Percentiles rank a stretch among this genome's conserved stretches.
Evolutionary conservation across 2,797 vertebrate species (phyloP).

Genomic region (Cetoscarus ocellatus): DNA sequence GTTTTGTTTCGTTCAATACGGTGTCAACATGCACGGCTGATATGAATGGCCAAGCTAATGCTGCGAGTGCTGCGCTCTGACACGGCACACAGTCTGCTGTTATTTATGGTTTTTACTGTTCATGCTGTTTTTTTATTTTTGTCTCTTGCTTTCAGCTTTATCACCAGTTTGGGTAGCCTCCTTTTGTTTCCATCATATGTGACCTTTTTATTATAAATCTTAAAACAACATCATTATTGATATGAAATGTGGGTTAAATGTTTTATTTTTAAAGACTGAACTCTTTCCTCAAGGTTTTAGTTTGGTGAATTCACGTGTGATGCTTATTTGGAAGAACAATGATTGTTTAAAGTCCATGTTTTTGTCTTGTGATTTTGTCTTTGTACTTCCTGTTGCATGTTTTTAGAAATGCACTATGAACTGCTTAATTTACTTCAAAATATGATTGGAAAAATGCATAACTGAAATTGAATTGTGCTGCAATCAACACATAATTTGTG

Average conservation of each 20-base stretch:
- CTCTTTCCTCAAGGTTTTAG: slow-evolving; percentile 18
- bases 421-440: not conserved
- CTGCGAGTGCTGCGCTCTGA: slow-evolving; percentile 17
- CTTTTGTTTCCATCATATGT: slow-evolving; percentile 27
- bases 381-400: slow-evolving; percentile 58
- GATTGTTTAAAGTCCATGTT: slow-evolving; percentile 34
- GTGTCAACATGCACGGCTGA: slow-evolving; percentile 63
- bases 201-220: slow-evolving; percentile 14
- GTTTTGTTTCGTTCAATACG: slow-evolving; percentile 31
- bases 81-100: slow-evolving; percentile 14
- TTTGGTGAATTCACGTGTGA: slow-evolving; percentile 31
- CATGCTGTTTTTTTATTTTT: slow-evolving; percentile 15
- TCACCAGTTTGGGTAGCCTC: not conserved
- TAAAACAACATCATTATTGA: slow-evolving; percentile 26
- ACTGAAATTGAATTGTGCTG: not conserved
- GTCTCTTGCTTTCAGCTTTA: slow-evolving; percentile 9
- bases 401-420: slow-evolving; percentile 40
- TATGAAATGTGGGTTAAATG: slow-evolving; percentile 20
- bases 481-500: not conserved
- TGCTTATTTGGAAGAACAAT: slow-evolving; percentile 30
- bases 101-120: not conserved
- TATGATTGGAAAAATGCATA: not conserved
- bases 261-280: slow-evolving; percentile 19
- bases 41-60: slow-evolving; percentile 37
- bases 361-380: slow-evolving; percentile 44